Conservation (phyloP, 1,140 invertebrate genomes). For the Babylonia areolata region DNA sequence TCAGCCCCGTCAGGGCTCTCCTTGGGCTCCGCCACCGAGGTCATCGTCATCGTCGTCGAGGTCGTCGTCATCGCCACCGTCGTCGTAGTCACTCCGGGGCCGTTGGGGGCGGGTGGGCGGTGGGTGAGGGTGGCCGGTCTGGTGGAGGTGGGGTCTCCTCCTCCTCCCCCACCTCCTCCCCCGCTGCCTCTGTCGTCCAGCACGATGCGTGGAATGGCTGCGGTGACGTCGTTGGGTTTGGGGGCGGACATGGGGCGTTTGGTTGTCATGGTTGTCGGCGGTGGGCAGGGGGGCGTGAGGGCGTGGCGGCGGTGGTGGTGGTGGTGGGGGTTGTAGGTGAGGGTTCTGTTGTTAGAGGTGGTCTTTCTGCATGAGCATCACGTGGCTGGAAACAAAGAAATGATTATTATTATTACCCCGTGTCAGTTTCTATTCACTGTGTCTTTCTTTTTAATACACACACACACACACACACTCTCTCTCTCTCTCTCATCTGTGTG, state of each 20-base stretch:
- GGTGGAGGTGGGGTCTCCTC: conserved; percentile 53
- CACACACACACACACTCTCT: too few species aligned
- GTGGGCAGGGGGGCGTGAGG: too few species aligned
- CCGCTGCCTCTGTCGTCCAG: conserved; percentile 35
- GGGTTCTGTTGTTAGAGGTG: neutral
- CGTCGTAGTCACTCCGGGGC: neutral
- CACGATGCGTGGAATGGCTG: conserved; percentile 45
- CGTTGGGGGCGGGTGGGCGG: neutral
- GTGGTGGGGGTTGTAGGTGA: neutral
- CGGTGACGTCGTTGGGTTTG: conserved; percentile 29
- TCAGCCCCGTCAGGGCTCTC: conserved; percentile 58
- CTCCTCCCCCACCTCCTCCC: conserved; percentile 57
- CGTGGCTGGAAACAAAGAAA: neutral
- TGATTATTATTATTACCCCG: too few species aligned
- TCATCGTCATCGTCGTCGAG: conserved; percentile 58
- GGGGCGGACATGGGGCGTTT: conserved; percentile 36
- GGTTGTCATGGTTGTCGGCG: neutral
- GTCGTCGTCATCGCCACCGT: conserved; percentile 50
- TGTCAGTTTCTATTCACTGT: too few species aligned
- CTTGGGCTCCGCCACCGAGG: conserved; percentile 36
- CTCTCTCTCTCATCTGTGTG: too few species aligned
- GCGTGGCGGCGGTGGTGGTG: neutral
- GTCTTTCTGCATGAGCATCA: neutral
- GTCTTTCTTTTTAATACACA: too few species aligned
- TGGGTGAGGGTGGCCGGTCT: neutral